Conservation (phyloP, 2,888 invertebrate genomes). For the Hypsopygia costalis region DNA sequence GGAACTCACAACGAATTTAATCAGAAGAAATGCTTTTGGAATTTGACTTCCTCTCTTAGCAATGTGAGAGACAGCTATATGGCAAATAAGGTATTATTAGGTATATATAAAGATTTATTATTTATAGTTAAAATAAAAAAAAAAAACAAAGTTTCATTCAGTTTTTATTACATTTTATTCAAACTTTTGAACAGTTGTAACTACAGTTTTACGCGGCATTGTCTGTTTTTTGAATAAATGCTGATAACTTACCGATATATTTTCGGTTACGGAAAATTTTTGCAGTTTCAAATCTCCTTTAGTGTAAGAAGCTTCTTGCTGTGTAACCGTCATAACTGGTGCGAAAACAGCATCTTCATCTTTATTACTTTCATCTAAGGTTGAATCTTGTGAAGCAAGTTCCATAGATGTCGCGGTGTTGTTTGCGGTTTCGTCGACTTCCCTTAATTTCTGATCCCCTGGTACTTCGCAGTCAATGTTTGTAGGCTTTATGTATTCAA, state of each 20-base stretch:
- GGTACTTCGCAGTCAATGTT: conserved; percentile 55
- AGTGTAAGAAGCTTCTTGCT: conserved; percentile 47
- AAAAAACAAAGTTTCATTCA: no score
- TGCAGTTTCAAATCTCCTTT: conserved; percentile 58
- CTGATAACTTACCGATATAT: conserved; percentile 57
- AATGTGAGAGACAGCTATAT: no score
- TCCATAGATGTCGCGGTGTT: not conserved
- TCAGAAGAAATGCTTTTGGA: no score
- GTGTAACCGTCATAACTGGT: conserved; percentile 56
- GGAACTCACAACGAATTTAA: no score
- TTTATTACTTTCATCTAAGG: conserved; percentile 13
- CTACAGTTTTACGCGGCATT: conserved; percentile 49
- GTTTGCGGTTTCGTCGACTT: conserved; percentile 9
- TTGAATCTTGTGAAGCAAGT: conserved; percentile 8
- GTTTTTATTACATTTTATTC: conserved; percentile 50
- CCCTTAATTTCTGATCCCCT: conserved; percentile 42
- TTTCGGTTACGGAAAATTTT: conserved; percentile 58
- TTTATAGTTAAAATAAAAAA: not conserved
- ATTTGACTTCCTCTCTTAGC: no score
- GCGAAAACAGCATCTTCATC: conserved; percentile 28
- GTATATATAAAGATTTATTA: no score
- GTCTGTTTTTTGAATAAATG: conserved; percentile 61
- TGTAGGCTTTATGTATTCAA: conserved; percentile 32
- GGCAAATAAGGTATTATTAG: no score
- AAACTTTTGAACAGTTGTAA: conserved; percentile 50